phyloP scores from a whole-genome alignment of 2,113 vertebrate genomes.

The Phyllostomus discolor region DNA sequence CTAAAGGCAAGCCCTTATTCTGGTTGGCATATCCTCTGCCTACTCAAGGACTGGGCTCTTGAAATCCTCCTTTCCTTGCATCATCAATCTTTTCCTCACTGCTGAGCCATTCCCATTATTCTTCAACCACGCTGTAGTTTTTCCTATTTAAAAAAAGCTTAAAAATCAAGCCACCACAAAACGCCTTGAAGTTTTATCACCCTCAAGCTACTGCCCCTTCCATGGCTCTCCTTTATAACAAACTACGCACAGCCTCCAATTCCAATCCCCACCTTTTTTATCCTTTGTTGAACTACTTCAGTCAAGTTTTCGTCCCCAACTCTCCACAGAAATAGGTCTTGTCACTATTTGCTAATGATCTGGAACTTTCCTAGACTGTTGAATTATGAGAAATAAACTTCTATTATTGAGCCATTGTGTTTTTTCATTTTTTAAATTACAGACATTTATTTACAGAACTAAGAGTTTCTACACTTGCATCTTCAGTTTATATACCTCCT shows the following conservation, averaged over 20 bases:
- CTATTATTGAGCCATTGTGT: neutral
- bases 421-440: neutral
- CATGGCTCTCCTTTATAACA: neutral
- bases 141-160: neutral
- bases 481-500: neutral
- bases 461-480: neutral
- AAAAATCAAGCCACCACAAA: neutral
- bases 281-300: neutral
- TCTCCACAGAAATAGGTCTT: neutral
- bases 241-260: neutral
- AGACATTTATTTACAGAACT: neutral
- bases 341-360: neutral
- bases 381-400: constrained; percentile 17
- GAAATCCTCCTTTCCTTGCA: neutral
- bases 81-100: neutral
- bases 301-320: neutral
- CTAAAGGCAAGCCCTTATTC: neutral
- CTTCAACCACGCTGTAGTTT: neutral
- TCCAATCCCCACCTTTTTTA: neutral
- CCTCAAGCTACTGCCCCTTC: neutral
- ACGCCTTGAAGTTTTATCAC: neutral
- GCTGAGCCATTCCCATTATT: neutral
- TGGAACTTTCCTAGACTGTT: neutral
- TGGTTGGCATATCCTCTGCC: neutral
- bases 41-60: neutral